A percentile compares a stretch with the other conserved stretches of the same genome.
Evolutionary conservation across 2,888 invertebrate genomes (phyloP).

Genomic region (Nasonovia ribisnigri): DNA sequence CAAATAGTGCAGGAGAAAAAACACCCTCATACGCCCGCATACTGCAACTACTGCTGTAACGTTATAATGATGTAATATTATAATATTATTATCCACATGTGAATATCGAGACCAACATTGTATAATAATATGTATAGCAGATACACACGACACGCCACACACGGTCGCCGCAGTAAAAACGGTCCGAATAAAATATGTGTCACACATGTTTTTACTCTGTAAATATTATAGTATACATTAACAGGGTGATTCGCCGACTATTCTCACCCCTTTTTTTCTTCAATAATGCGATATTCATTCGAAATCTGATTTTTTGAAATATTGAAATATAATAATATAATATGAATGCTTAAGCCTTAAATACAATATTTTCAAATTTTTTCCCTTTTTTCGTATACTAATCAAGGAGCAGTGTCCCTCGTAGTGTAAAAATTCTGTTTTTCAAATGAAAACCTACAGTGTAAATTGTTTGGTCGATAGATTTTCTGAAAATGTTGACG

Average conservation of each 20-base stretch:
- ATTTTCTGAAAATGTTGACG: neutral
- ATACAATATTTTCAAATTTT: neutral
- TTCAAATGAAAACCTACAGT: neutral
- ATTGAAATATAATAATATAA: neutral
- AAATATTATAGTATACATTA: neutral
- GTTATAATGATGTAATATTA: neutral
- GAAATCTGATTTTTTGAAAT: neutral
- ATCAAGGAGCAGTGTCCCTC: neutral
- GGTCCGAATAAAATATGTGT: conserved; percentile 34
- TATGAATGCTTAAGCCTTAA: too few relatives aligned
- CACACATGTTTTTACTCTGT: conserved; percentile 6
- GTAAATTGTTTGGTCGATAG: neutral
- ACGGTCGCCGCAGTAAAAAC: neutral
- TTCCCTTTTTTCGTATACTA: neutral
- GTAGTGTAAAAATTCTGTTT: neutral
- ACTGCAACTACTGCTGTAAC: too few relatives aligned
- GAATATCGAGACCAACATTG: neutral
- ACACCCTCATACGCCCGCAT: neutral
- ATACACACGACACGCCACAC: neutral
- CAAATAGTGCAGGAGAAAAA: neutral
- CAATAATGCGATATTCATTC: neutral
- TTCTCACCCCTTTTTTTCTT: neutral
- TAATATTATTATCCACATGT: neutral
- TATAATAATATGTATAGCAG: neutral
- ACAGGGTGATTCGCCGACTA: neutral